These are phyloP conservation scores for Amblyopsis hoosieri DNA, from an alignment of 2,797 vertebrate genomes.

Conservation along the genomic window DNA sequence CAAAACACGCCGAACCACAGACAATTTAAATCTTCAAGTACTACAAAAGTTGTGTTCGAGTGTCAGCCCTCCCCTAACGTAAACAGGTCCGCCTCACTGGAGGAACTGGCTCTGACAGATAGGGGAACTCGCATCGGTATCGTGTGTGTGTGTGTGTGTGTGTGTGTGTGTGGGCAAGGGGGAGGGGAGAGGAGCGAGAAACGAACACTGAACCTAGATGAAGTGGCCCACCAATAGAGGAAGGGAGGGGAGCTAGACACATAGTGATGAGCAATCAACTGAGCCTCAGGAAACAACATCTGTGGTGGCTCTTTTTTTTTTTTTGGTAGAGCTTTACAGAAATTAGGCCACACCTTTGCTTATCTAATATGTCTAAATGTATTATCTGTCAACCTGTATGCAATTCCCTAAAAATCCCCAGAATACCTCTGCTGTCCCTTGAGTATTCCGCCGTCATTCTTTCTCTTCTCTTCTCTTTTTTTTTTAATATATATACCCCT, in stretches of 20 bases:
- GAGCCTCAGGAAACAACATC: conserved; percentile 57
- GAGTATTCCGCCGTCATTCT: conserved; percentile 36
- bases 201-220: conserved; percentile 53
- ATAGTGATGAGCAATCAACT: conserved; percentile 70
- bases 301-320: conserved; percentile 26
- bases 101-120: conserved; percentile 82
- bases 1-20: conserved; percentile 26
- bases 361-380: conserved; percentile 2
- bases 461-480: conserved; percentile 34
- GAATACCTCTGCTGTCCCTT: conserved; percentile 17
- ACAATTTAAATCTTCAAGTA: conserved; percentile 2
- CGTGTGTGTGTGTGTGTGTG: conserved; percentile 51
- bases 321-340: neutral
- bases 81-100: conserved; percentile 77
- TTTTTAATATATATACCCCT: conserved; percentile 31
- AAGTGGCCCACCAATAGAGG: conserved; percentile 45
- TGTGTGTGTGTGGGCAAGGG: conserved; percentile 25
- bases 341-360: conserved; percentile 41
- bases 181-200: conserved; percentile 4
- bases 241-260: conserved; percentile 51
- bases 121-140: conserved; percentile 78
- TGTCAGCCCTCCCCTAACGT: conserved; percentile 44
- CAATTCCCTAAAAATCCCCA: neutral
- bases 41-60: conserved; percentile 27
- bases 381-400: conserved; percentile 27